Percentiles rank a stretch among this genome's conserved stretches.
These are phyloP conservation scores for Trachelus iudaicus DNA, from an alignment of 2,888 invertebrate species.

Conservation along the genomic window DNA sequence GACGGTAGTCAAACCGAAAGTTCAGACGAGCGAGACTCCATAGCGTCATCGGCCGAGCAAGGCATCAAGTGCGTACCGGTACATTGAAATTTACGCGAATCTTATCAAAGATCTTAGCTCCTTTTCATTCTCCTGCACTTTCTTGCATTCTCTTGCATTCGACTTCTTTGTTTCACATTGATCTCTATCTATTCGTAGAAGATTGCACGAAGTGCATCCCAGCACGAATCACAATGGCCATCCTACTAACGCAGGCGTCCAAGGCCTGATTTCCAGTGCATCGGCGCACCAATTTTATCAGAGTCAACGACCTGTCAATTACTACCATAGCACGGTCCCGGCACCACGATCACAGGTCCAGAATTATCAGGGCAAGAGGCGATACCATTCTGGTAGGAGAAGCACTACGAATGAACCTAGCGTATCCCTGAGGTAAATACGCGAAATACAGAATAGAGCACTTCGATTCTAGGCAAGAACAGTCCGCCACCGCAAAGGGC, in stretches of 20 bases:
- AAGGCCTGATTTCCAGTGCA: slow-evolving; percentile 41
- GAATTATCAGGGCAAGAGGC: slow-evolving; percentile 58
- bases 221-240: slow-evolving; percentile 17
- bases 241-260: slow-evolving; percentile 28
- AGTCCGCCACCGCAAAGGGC: slow-evolving; percentile 50
- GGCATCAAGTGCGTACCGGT: slow-evolving; percentile 48
- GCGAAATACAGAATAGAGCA: neutral
- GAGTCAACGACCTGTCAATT: slow-evolving; percentile 43
- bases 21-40: slow-evolving; percentile 59
- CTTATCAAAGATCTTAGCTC: neutral
- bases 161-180: neutral
- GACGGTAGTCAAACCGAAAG: slow-evolving; percentile 57
- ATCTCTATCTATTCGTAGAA: slow-evolving; percentile 34
- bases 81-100: neutral
- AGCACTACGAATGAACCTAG: neutral
- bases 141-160: too few species aligned
- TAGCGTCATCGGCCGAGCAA: slow-evolving; percentile 51
- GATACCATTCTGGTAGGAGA: slow-evolving; percentile 51
- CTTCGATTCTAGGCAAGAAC: slow-evolving; percentile 45
- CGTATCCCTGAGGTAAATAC: neutral
- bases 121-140: neutral
- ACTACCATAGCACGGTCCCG: slow-evolving; percentile 39
- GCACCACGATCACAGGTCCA: slow-evolving; percentile 47
- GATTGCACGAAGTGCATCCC: slow-evolving; percentile 39
- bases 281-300: slow-evolving; percentile 52